Evolutionary conservation across 2,113 vertebrate species (phyloP).

Genomic region (Sylvilagus bachmani): DNA sequence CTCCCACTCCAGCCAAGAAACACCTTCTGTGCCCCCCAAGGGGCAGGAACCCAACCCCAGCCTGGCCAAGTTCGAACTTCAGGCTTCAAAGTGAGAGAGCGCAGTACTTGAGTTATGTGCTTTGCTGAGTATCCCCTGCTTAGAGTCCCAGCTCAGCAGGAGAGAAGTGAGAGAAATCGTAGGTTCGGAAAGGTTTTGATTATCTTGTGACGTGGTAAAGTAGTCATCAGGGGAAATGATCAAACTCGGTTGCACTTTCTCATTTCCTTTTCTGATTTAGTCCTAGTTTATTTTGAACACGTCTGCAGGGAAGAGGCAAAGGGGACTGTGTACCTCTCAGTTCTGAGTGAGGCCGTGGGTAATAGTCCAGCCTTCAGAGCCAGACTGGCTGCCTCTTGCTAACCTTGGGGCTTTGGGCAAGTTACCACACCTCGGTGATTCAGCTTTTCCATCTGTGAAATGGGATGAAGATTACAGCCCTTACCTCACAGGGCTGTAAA

Average conservation of each 20-base stretch:
- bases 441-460: conserved; percentile 21
- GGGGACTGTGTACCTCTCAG: background rate
- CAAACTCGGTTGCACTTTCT: background rate
- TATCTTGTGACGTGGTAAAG: background rate
- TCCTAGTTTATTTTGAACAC: conserved; percentile 27
- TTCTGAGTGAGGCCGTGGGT: background rate
- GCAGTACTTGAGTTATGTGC: background rate
- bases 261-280: background rate
- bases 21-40: background rate
- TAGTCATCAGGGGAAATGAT: background rate
- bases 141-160: background rate
- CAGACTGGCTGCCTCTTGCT: conserved; percentile 18
- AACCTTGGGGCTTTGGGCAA: background rate
- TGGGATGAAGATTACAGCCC: conserved; percentile 1
- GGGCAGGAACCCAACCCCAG: background rate
- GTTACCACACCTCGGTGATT: background rate
- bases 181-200: background rate
- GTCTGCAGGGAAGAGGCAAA: background rate
- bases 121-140: background rate
- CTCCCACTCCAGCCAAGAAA: background rate
- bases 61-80: background rate
- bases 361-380: background rate
- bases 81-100: background rate
- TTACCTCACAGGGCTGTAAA: background rate
- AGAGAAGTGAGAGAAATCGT: background rate